Conservation (phyloP, 1,140 invertebrate genomes). For the Drosophila insularis region DNA sequence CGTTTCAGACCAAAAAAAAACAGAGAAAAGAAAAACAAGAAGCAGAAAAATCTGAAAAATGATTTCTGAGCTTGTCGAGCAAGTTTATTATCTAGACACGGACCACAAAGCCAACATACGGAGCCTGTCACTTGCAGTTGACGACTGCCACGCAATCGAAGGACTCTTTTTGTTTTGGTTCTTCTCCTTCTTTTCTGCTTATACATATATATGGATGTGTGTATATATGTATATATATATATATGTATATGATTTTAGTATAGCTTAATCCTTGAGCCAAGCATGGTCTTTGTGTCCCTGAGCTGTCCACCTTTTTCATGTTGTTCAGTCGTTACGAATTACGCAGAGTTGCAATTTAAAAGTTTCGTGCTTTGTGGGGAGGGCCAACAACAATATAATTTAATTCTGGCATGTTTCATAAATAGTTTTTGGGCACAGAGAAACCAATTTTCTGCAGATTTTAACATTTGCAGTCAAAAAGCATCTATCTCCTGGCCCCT, state of each 20-base stretch:
- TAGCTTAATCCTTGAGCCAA: constrained; percentile 30
- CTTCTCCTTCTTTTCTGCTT: constrained; percentile 26
- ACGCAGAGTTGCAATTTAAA: constrained; percentile 47
- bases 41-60: constrained; percentile 27
- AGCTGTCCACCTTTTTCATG: constrained; percentile 70
- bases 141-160: constrained; percentile 16
- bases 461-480: constrained; percentile 49
- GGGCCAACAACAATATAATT: constrained; percentile 35
- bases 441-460: constrained; percentile 75
- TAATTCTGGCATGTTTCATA: constrained; percentile 49
- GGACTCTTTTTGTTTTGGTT: constrained; percentile 29
- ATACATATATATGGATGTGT: neutral
- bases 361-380: neutral
- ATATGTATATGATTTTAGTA: constrained; percentile 16
- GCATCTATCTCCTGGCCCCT: constrained; percentile 25
- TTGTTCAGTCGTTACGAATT: constrained; percentile 21
- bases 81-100: constrained; percentile 47
- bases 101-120: constrained; percentile 33
- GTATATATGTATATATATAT: neutral
- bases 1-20: no score
- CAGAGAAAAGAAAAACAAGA: neutral
- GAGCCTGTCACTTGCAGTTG: constrained; percentile 46
- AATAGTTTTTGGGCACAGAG: constrained; percentile 21
- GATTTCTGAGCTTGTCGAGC: constrained; percentile 42
- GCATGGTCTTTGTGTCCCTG: constrained; percentile 17